Conservation (phyloP, 2,888 invertebrate genomes). For the Drosophila pegasa region DNA sequence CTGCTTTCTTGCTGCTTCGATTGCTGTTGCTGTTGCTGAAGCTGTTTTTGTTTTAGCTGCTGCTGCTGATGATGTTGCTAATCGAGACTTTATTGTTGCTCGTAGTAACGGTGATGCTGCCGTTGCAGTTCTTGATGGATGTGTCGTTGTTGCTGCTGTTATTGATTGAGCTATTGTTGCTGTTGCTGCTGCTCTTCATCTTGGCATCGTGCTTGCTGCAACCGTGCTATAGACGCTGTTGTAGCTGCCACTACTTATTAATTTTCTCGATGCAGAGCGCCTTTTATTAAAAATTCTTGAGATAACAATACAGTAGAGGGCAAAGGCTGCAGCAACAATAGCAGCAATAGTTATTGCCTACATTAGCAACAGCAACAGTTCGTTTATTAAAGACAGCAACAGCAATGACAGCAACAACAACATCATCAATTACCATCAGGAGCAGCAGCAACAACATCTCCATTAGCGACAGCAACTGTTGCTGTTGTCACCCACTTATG, state of each 20-base stretch:
- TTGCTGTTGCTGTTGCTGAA: neutral
- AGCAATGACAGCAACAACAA: neutral
- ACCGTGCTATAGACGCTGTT: constrained; percentile 25
- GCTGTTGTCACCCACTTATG: constrained; percentile 22
- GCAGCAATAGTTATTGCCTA: neutral
- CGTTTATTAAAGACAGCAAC: neutral
- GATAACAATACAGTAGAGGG: constrained; percentile 30
- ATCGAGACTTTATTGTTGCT: neutral
- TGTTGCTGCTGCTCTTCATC: constrained; percentile 1
- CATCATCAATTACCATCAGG: neutral
- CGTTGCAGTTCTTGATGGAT: neutral
- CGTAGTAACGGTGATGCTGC: neutral
- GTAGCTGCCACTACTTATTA: constrained; percentile 2
- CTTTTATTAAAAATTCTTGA: constrained; percentile 72
- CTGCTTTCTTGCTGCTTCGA: neutral
- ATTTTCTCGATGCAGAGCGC: constrained; percentile 28
- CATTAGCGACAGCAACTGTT: constrained; percentile 26
- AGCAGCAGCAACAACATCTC: neutral
- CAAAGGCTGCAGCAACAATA: constrained; percentile 2
- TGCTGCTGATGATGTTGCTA: constrained; percentile 2
- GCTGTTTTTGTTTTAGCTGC: neutral
- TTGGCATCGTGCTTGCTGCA: neutral
- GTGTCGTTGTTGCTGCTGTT: constrained; percentile 1
- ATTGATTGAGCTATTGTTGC: constrained; percentile 1
- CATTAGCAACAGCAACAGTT: neutral